Evolutionary conservation across 2,113 vertebrate genomes (phyloP), one percentile per base, ranked within the genome.

Genomic region (Mastomys natalensis): DNA sequence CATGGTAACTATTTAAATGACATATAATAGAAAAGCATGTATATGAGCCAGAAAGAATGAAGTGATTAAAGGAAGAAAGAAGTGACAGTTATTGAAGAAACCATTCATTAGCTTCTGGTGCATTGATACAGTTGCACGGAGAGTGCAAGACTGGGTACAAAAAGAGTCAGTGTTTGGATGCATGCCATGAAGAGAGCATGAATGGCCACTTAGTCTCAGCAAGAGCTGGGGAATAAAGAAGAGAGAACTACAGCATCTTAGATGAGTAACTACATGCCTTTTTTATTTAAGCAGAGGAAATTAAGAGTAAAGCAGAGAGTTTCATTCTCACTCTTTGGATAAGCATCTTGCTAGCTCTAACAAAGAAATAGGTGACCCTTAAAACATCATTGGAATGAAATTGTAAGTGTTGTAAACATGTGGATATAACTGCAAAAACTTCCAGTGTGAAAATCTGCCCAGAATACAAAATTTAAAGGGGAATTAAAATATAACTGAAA

Each of bases 1-100:
- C 53, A 93, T 68, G 21, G 19, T 77, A 58, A 62, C 37, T 94
- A 94, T 78, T 91, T 93, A 96, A 94, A 94, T 29, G 21, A 86
- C 19, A 82, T 76, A 31, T 72, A 85, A 94, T 74, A 89, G 55
- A 87, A 91, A 45, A 64, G 43, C 3, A 77, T 60, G n/a, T 87
- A 89, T 29, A 58, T 29, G 55, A 90, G 21, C 48, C 2, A 89
- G 40, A 70, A 94, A 93, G 26, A 89, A 74, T 72, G 13, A 10
- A 22, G 51, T 72, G 22, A 81, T 89, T 90, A 81, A 87, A 92
- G 26, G 26, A 91, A 93, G 53, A 93, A 88, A 96, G 40, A 78
- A 43, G 43, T 72, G 62, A 12, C 16, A 89, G 55, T 60, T 89
- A 90, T n/a, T 90, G 72, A 95, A 94, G 64, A 84, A 84, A 73